phyloP scores from a whole-genome alignment of 1,140 invertebrate genomes.

The Cecropterus lyciades region DNA sequence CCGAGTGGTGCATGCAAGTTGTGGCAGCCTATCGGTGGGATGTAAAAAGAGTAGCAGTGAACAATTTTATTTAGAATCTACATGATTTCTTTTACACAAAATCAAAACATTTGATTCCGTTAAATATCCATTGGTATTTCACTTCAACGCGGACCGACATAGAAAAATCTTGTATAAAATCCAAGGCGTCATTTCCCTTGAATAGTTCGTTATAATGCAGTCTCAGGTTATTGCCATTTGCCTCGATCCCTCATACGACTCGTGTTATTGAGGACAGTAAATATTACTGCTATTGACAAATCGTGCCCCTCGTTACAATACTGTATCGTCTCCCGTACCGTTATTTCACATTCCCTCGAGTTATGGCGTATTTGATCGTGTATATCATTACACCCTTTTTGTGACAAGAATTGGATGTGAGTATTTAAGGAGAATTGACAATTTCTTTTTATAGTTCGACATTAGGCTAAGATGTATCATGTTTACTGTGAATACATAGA shows the following conservation, averaged over 20 bases:
- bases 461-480: too few species aligned
- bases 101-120: too few species aligned
- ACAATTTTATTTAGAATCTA: too few species aligned
- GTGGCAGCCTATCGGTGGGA: too few species aligned
- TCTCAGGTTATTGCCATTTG: conserved; percentile 59
- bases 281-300: conserved; percentile 72
- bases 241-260: conserved; percentile 44
- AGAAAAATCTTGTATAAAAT: conserved; percentile 19
- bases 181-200: conserved; percentile 58
- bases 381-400: conserved; percentile 34
- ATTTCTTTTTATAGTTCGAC: too few species aligned
- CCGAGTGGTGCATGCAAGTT: too few species aligned
- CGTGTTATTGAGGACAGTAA: conserved; percentile 62
- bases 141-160: conserved; percentile 13
- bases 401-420: not conserved
- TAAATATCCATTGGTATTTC: too few species aligned
- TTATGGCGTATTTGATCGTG: conserved; percentile 44
- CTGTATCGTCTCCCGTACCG: conserved; percentile 55
- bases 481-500: too few species aligned
- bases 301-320: conserved; percentile 66
- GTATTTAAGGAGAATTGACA: too few species aligned
- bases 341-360: conserved; percentile 53
- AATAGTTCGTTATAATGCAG: conserved; percentile 70
- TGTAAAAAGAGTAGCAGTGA: too few species aligned
- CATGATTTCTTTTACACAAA: too few species aligned